Evolutionary conservation across 2,888 invertebrate genomes (phyloP).

Genomic region (Danaus chrysippus): DNA sequence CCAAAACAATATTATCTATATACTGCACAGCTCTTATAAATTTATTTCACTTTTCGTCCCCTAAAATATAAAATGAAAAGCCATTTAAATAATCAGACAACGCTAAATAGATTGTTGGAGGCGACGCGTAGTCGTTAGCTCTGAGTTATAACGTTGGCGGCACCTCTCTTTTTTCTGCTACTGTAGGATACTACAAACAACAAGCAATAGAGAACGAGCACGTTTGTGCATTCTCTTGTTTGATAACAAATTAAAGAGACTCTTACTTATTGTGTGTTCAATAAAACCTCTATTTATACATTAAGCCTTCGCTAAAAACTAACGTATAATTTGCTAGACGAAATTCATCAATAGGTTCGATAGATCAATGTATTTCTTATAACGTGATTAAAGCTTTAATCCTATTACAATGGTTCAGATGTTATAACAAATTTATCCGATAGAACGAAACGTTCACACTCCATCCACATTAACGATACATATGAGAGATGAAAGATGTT

Average conservation of each 20-base stretch:
- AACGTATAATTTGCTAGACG: conserved; percentile 6
- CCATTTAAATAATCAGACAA: conserved; percentile 57
- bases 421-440: conserved; percentile 21
- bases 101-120: conserved; percentile 24
- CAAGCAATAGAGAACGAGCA: conserved; percentile 11
- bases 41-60: conserved; percentile 19
- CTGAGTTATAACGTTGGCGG: conserved; percentile 20
- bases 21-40: conserved; percentile 14
- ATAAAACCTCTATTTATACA: too few species aligned
- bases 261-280: too few species aligned
- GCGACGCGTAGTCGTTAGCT: conserved; percentile 21
- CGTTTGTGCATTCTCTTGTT: conserved; percentile 18
- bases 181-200: conserved; percentile 12
- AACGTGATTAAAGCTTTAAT: conserved; percentile 13
- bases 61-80: conserved; percentile 61
- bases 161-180: conserved; percentile 11
- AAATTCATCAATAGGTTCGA: neutral
- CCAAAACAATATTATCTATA: conserved; percentile 7
- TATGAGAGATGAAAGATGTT: too few species aligned
- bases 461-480: conserved; percentile 2
- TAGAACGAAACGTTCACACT: conserved; percentile 16
- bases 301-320: conserved; percentile 12
- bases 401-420: conserved; percentile 19
- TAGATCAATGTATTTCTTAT: neutral
- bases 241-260: neutral